Evolutionary conservation across 2,797 vertebrate genomes (phyloP).

Genomic region (Muraenolepis orangiensis): DNA sequence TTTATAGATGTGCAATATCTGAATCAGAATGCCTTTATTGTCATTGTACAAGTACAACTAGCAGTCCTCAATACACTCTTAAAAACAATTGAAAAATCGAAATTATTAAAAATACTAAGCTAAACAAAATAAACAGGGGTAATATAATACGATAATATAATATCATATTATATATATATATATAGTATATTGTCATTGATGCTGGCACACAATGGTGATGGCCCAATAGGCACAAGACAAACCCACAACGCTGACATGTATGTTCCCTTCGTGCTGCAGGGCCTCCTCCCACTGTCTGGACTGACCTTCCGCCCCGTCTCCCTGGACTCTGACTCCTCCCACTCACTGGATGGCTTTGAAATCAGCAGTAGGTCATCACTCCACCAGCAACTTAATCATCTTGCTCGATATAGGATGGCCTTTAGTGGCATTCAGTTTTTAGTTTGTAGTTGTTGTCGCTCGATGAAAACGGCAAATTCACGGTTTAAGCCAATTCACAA

Average conservation of each 20-base stretch:
- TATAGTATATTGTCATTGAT: not conserved
- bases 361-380: slow-evolving; percentile 73
- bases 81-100: too few species aligned
- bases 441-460: too few species aligned
- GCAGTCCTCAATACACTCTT: too few species aligned
- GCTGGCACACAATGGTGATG: not conserved
- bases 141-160: too few species aligned
- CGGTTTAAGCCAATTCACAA: not conserved
- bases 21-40: too few species aligned
- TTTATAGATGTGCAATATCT: not conserved
- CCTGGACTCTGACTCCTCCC: slow-evolving; percentile 39
- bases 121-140: too few species aligned
- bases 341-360: slow-evolving; percentile 69
- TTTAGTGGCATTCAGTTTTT: not conserved
- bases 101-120: too few species aligned
- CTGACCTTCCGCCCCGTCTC: slow-evolving; percentile 59
- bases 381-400: not conserved
- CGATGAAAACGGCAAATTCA: not conserved
- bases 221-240: not conserved
- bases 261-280: slow-evolving; percentile 57
- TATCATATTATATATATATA: too few species aligned
- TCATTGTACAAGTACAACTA: too few species aligned
- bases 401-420: not conserved
- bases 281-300: slow-evolving; percentile 80
- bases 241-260: not conserved